These are phyloP conservation scores for Lepidocyrtinus sp. DNA, from an alignment of 2,888 invertebrate species.

Conservation along the genomic window DNA sequence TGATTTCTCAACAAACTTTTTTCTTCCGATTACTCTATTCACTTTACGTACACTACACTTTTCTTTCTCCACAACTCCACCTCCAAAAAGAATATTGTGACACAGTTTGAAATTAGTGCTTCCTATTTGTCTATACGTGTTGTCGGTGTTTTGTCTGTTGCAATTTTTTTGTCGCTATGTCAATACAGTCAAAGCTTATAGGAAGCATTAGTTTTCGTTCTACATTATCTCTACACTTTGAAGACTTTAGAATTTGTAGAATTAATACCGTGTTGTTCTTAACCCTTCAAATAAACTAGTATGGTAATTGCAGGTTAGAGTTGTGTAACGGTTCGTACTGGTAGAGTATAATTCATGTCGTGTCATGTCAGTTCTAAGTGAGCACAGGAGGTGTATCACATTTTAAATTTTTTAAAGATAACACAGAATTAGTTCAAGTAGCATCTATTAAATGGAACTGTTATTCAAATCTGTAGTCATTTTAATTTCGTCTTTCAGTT, in stretches of 20 bases:
- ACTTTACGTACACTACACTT: constrained; percentile 3
- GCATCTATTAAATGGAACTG: no score
- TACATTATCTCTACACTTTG: not conserved
- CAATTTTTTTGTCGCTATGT: not conserved
- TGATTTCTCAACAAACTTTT: constrained; percentile 7
- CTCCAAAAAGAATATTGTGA: constrained; percentile 1
- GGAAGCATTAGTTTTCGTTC: constrained; percentile 34
- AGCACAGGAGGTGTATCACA: constrained; percentile 22
- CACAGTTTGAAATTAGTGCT: constrained; percentile 31
- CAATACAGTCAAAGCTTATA: constrained; percentile 17
- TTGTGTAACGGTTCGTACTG: not conserved
- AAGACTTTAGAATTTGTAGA: constrained; percentile 2
- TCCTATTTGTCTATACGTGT: constrained; percentile 41
- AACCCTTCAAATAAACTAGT: constrained; percentile 19
- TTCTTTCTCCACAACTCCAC: not conserved
- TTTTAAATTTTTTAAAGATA: constrained; percentile 50
- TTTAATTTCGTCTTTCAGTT: no score
- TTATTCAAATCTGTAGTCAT: no score
- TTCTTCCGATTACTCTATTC: not conserved
- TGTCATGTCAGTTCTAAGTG: not conserved
- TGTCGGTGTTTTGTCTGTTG: not conserved
- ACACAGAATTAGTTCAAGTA: constrained; percentile 34
- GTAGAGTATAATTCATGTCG: not conserved
- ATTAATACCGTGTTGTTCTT: no score
- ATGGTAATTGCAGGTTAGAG: constrained; percentile 57